phyloP scores from a whole-genome alignment of 1,140 invertebrate species.

The Sycobia sp. region DNA sequence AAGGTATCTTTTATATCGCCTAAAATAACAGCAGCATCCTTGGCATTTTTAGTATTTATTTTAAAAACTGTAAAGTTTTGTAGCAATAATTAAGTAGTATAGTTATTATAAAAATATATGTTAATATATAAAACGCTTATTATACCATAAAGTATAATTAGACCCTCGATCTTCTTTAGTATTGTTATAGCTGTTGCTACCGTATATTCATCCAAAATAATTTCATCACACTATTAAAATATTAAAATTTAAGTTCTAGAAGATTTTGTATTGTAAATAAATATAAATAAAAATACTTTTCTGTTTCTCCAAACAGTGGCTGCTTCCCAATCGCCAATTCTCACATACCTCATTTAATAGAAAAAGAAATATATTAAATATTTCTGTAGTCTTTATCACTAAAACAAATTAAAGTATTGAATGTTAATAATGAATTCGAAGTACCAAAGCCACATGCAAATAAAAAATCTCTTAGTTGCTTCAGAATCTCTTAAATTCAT shows the following conservation, averaged over 20 bases:
- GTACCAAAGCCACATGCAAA: conserved; percentile 58
- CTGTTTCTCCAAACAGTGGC: conserved; percentile 45
- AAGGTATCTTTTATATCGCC: conserved; percentile 44
- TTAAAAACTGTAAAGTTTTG: conserved; percentile 46
- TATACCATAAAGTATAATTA: conserved; percentile 53
- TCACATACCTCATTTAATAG: conserved; percentile 46
- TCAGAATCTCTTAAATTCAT: conserved; percentile 48
- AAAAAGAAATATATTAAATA: background rate
- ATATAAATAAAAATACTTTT: conserved; percentile 24
- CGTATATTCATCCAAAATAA: conserved; percentile 41
- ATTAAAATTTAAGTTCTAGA: background rate
- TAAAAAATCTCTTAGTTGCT: conserved; percentile 52
- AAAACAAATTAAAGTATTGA: background rate
- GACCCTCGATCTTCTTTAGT: conserved; percentile 51
- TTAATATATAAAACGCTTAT: background rate
- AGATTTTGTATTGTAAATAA: background rate
- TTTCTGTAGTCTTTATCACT: background rate
- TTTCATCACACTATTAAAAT: conserved; percentile 2
- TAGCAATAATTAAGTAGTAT: too few species aligned
- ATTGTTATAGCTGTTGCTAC: conserved; percentile 44
- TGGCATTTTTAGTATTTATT: conserved; percentile 42
- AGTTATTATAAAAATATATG: too few species aligned
- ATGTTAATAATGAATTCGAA: background rate
- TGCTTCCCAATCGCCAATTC: conserved; percentile 53
- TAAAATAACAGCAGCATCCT: conserved; percentile 36